Conservation (phyloP, 2,888 invertebrate genomes). For the Eristalis pertinax region DNA sequence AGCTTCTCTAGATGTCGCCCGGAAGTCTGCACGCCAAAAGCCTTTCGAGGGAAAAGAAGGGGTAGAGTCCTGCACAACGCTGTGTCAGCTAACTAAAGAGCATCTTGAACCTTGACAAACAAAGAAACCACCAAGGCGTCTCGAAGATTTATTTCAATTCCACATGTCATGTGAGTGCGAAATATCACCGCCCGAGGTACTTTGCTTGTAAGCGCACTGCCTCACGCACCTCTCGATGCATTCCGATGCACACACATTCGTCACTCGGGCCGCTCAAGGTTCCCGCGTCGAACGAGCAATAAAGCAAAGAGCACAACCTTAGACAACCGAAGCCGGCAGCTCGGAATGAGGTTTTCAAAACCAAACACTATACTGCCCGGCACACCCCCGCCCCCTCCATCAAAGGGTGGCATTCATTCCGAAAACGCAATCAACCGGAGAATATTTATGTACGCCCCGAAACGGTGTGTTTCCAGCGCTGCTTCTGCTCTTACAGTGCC, state of each 20-base stretch:
- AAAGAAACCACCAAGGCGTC: too few species aligned
- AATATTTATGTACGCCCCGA: slow-evolving; percentile 62
- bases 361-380: not conserved
- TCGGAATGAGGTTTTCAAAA: not conserved
- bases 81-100: too few species aligned
- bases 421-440: slow-evolving; percentile 61
- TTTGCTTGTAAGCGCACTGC: not conserved
- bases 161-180: not conserved
- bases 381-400: not conserved
- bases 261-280: not conserved
- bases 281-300: not conserved
- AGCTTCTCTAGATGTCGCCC: too few species aligned
- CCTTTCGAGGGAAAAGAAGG: too few species aligned
- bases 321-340: not conserved
- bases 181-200: not conserved
- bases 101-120: too few species aligned
- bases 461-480: slow-evolving; percentile 54
- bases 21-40: too few species aligned
- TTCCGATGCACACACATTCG: not conserved
- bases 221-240: not conserved
- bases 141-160: not conserved
- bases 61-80: too few species aligned
- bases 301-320: not conserved
- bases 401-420: slow-evolving; percentile 56
- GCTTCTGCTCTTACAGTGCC: slow-evolving; percentile 17